Evolutionary conservation across 2,888 invertebrate species (phyloP).

Genomic region (Microdon myrmicae): DNA sequence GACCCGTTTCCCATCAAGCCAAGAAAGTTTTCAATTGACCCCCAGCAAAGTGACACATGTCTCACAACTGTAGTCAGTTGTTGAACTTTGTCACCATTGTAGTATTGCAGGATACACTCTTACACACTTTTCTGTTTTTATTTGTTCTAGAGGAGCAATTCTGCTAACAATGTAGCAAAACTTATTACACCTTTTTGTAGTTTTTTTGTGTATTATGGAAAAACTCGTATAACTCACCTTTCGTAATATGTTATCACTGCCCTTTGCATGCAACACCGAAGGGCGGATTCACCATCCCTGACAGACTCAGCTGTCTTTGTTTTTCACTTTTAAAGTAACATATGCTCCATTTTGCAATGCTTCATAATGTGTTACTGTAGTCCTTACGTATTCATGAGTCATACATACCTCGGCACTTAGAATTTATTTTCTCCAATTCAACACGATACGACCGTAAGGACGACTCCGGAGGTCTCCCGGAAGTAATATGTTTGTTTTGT

Average conservation of each 20-base stretch:
- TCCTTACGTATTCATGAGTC: conserved; percentile 32
- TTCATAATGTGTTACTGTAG: conserved; percentile 25
- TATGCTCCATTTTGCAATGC: conserved; percentile 16
- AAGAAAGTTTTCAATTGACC: too few species aligned
- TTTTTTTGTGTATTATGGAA: too few species aligned
- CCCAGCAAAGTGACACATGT: too few species aligned
- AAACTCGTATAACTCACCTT: conserved; percentile 39
- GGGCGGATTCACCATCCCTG: not conserved
- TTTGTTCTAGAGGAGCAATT: too few species aligned
- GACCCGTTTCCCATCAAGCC: too few species aligned
- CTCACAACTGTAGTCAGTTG: too few species aligned
- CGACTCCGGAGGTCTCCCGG: conserved; percentile 7
- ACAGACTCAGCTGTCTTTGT: conserved; percentile 11
- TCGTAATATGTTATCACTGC: conserved; percentile 24
- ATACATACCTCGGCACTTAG: conserved; percentile 18
- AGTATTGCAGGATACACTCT: too few species aligned
- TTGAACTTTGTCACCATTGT: too few species aligned
- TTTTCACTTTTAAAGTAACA: conserved; percentile 16
- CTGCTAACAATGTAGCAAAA: too few species aligned
- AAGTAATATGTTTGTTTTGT: conserved; percentile 38
- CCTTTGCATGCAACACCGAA: not conserved
- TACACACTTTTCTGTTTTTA: too few species aligned
- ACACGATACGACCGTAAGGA: not conserved
- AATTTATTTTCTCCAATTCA: conserved; percentile 34
- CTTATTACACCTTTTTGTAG: too few species aligned